Conservation (phyloP, 2,113 vertebrate species). For the Marmota flaviventris region DNA sequence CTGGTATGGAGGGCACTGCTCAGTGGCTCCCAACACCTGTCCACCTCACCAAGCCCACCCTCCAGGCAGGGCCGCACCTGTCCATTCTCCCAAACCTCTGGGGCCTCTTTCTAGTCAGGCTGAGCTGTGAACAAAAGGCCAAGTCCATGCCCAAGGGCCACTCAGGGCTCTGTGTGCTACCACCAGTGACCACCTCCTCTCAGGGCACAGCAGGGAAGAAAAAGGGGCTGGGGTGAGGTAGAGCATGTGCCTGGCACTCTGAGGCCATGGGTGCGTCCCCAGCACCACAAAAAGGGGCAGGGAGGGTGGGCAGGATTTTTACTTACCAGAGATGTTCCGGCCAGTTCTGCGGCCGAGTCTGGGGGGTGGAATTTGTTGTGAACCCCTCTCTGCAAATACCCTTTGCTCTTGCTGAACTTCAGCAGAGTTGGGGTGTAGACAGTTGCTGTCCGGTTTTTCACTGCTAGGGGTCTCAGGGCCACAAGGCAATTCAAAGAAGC, state of each 20-base stretch:
- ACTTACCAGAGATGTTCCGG: too few relatives aligned
- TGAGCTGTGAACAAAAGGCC: neutral
- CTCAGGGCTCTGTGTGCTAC: rapidly evolving
- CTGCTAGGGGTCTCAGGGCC: rapidly evolving
- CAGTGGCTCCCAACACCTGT: neutral
- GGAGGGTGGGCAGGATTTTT: too few relatives aligned
- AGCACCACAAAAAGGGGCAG: neutral
- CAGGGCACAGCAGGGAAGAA: neutral
- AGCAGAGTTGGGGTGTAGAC: neutral
- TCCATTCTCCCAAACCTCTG: neutral
- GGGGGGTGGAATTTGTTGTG: neutral
- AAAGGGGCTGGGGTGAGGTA: neutral
- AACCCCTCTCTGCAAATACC: neutral
- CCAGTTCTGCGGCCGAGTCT: neutral
- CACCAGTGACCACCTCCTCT: neutral
- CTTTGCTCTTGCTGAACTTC: neutral
- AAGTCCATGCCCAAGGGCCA: neutral
- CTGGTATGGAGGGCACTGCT: neutral
- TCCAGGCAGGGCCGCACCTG: neutral
- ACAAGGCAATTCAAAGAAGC: neutral
- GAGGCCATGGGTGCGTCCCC: neutral
- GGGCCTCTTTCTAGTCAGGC: neutral
- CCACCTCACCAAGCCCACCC: neutral
- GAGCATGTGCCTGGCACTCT: too few relatives aligned
- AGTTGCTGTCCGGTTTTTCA: neutral